Conservation (phyloP, 2,888 invertebrate species). For the Dryocosmus kuriphilus region DNA sequence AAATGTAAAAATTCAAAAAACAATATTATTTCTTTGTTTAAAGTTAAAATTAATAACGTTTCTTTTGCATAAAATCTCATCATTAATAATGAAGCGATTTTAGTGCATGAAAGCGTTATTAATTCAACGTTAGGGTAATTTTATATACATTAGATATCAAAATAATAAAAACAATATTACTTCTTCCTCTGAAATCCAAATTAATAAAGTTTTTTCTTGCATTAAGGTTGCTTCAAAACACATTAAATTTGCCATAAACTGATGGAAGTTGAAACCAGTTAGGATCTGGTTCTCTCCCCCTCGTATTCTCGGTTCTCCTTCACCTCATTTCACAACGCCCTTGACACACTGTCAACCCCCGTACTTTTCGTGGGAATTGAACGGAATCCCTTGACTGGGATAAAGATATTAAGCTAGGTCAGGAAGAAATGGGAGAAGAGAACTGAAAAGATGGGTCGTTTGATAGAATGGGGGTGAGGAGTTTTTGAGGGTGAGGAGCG, state of each 20-base stretch:
- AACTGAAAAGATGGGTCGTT: constrained; percentile 51
- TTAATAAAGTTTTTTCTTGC: too few relatives aligned
- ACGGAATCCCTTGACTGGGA: constrained; percentile 46
- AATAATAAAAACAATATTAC: too few relatives aligned
- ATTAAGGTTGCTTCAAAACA: background rate
- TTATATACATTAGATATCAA: too few relatives aligned
- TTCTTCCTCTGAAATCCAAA: too few relatives aligned
- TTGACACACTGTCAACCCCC: constrained; percentile 57
- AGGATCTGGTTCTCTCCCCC: constrained; percentile 13
- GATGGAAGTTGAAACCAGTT: background rate
- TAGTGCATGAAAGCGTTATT: too few relatives aligned
- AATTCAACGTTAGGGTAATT: too few relatives aligned
- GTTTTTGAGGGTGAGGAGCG: constrained; percentile 65
- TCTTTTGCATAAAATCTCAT: too few relatives aligned
- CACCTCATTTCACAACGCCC: constrained; percentile 54
- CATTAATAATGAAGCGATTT: too few relatives aligned
- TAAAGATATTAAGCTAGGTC: constrained; percentile 59
- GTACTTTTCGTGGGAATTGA: constrained; percentile 51
- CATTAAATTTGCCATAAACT: constrained; percentile 3
- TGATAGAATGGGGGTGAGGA: constrained; percentile 43
- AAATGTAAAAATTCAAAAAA: too few relatives aligned
- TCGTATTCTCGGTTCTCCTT: constrained; percentile 45
- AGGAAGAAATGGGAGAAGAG: constrained; percentile 42
- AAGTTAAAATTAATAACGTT: too few relatives aligned
- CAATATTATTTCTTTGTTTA: too few relatives aligned